Evolutionary conservation across 2,113 vertebrate genomes (phyloP), one percentile per base, ranked within the genome.

Genomic region (Myxocyprinus asiaticus): DNA sequence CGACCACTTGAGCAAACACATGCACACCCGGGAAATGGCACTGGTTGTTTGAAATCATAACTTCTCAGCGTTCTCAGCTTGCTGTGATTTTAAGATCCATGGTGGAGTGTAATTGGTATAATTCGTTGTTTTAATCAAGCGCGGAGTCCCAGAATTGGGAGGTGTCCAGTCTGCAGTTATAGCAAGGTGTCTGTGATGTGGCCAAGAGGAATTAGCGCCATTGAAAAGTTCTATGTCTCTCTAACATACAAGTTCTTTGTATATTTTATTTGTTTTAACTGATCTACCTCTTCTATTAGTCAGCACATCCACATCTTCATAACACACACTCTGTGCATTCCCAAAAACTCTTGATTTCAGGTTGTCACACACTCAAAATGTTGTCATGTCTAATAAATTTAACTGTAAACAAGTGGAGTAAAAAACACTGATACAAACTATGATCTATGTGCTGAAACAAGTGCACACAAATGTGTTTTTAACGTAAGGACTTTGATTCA

Each of bases 121-220:
- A 63, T 74, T 74, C 11, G 93, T 93, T 91, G 93, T 91, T 94
- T 93, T 50, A 94, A 95, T 96, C 93, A 95, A 94, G 62, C 81
- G 88, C 88, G 89, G 92, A 88, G 92, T 91, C 64, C 89, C 92
- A 92, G 89, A 90, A 50, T 91, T 91, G 92, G 88, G 84, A 88
- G 90, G 90, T 90, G 84, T 91, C 89, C 93, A 96, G 94, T 96
- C 93, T 95, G 96, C 93, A 92, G 88, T 89, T 94, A 92, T 92
- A 33, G 22, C 22, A 33, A 33, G 1, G 22, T 33, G 22, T 3
- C 22, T 33, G 22, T 3, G n/a, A n/a, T n/a, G n/a, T 3, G 22
- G 93, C 93, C 94, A 94, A 84, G 86, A 91, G 80, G 90, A 94
- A 95, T 95, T 94, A 94, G 86, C 91, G 86, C 74, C 88, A 86